Conservation (phyloP, 2,113 vertebrate genomes). For the Dendrocopos noguchii region DNA sequence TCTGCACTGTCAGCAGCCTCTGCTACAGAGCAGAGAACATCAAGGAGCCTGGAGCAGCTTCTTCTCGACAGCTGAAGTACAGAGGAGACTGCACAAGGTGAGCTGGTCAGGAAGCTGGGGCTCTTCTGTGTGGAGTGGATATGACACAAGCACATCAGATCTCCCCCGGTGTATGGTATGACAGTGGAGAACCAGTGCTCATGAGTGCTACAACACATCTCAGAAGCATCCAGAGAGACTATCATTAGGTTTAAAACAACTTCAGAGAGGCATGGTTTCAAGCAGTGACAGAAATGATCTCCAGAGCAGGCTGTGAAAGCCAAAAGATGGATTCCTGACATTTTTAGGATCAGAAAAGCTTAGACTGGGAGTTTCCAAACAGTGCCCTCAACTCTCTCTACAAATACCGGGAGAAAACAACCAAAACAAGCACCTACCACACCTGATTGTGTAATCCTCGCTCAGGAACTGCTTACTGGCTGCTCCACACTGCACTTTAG, state of each 20-base stretch:
- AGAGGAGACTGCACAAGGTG: background rate
- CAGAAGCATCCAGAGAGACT: background rate
- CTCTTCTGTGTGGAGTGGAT: background rate
- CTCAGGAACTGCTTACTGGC: background rate
- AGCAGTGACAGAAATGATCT: background rate
- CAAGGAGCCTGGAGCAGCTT: background rate
- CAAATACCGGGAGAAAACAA: background rate
- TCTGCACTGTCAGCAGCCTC: fast-evolving
- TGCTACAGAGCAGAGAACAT: background rate
- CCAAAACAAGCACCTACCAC: background rate
- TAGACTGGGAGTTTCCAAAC: background rate
- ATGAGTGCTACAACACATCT: background rate
- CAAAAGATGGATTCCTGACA: background rate
- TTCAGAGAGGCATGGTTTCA: background rate
- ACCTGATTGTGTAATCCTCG: background rate
- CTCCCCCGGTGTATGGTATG: background rate
- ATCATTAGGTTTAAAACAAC: background rate
- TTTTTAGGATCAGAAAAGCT: background rate
- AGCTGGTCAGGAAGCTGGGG: background rate
- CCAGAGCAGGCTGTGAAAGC: background rate
- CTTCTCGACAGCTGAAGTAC: background rate
- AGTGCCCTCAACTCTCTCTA: background rate
- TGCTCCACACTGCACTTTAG: background rate
- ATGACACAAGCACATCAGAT: background rate
- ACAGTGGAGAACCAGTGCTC: background rate